Conservation (phyloP, 2,113 vertebrate species). For the Nestor notabilis region DNA sequence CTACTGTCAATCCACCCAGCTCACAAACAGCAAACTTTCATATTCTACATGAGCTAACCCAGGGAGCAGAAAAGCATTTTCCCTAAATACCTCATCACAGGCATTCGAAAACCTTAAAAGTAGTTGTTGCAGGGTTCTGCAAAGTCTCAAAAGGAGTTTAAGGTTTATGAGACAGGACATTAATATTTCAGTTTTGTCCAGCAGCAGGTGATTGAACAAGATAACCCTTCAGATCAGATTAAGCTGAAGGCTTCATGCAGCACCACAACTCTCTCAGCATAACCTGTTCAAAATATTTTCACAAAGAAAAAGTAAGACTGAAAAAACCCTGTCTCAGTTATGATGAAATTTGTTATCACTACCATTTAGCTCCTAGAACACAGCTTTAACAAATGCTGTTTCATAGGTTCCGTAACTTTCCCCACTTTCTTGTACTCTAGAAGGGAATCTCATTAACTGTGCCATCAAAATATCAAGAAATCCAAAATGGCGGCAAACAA, state of each 20-base stretch:
- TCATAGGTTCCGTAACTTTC: not conserved
- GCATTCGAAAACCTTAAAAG: not conserved
- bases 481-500: not conserved
- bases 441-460: not conserved
- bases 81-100: not conserved
- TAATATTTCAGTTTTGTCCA: not conserved
- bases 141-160: not conserved
- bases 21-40: not conserved
- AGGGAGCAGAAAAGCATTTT: not conserved
- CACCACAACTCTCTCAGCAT: not conserved
- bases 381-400: not conserved
- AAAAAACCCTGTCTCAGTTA: not conserved
- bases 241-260: fast-evolving
- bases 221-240: not conserved
- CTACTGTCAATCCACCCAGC: not conserved
- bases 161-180: not conserved
- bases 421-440: not conserved
- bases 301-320: not conserved
- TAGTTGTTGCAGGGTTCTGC: not conserved
- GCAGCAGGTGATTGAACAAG: not conserved
- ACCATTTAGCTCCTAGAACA: not conserved
- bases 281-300: not conserved
- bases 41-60: not conserved
- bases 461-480: not conserved
- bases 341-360: not conserved